phyloP scores from a whole-genome alignment of 1,140 invertebrate species.

The Drosophila ogumai region DNA sequence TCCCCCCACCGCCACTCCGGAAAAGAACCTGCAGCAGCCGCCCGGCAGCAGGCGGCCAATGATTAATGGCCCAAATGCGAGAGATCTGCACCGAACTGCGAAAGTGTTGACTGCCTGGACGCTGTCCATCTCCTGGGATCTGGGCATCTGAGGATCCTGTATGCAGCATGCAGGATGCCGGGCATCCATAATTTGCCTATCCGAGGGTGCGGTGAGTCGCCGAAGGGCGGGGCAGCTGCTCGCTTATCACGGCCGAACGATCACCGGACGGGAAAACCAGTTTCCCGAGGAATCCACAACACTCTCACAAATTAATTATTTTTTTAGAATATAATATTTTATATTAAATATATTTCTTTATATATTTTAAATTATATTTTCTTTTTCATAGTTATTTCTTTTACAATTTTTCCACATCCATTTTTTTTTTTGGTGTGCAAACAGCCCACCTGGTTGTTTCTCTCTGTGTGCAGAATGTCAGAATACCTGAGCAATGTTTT shows the following conservation, averaged over 20 bases:
- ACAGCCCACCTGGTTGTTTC: neutral
- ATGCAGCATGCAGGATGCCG: neutral
- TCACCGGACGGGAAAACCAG: constrained; percentile 30
- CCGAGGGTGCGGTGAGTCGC: constrained; percentile 6
- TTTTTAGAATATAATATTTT: neutral
- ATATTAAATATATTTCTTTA: neutral
- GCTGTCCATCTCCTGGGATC: constrained; percentile 39
- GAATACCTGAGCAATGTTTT: constrained; percentile 78
- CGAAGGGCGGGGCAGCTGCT: constrained; percentile 14
- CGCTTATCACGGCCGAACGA: constrained; percentile 34
- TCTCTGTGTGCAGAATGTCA: constrained; percentile 13
- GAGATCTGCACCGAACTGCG: constrained; percentile 41
- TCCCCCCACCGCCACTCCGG: no score
- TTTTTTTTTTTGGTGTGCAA: no score
- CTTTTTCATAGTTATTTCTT: neutral
- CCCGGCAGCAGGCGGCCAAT: constrained; percentile 42
- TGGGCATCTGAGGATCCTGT: constrained; percentile 3
- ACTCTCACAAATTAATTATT: neutral
- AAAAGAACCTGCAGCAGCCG: constrained; percentile 9
- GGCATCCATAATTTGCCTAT: constrained; percentile 41
- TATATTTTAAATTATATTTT: neutral
- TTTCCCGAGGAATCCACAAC: constrained; percentile 1
- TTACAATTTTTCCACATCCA: no score
- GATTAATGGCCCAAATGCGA: constrained; percentile 63
- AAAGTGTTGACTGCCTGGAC: constrained; percentile 58